Percentiles rank a stretch among this genome's conserved stretches.
Conservation (phyloP, 2,113 vertebrate species). For the Nipponia nippon region DNA sequence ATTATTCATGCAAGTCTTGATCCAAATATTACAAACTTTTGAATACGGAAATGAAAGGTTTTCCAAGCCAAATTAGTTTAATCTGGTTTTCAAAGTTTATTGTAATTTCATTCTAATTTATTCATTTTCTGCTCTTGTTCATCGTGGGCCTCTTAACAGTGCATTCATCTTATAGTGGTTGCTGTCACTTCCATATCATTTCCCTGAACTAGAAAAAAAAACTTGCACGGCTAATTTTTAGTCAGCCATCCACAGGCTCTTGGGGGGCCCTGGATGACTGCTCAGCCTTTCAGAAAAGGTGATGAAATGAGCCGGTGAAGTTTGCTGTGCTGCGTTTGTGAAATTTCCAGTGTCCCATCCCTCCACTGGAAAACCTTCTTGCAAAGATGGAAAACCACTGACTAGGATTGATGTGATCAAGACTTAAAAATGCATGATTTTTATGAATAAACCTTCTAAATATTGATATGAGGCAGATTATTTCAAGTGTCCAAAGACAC, state of each 20-base stretch:
- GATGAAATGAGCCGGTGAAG: fast-evolving
- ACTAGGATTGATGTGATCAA: too few species aligned
- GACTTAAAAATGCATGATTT: background rate
- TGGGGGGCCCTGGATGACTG: too few species aligned
- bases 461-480: background rate
- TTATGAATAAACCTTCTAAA: background rate
- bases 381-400: background rate
- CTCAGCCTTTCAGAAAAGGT: background rate
- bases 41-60: background rate
- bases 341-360: background rate
- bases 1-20: background rate
- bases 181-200: background rate
- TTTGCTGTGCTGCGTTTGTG: background rate
- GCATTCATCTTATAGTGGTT: background rate
- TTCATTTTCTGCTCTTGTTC: background rate
- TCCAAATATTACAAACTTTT: background rate
- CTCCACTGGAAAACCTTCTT: background rate
- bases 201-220: background rate
- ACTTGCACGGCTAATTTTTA: background rate
- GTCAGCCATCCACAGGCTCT: background rate
- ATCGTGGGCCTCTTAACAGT: background rate
- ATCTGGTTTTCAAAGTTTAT: background rate
- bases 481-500: background rate
- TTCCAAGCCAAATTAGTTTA: background rate
- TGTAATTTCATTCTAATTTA: background rate